Evolutionary conservation across 2,113 vertebrate species (phyloP).

Genomic region (Lophura nycthemera): DNA sequence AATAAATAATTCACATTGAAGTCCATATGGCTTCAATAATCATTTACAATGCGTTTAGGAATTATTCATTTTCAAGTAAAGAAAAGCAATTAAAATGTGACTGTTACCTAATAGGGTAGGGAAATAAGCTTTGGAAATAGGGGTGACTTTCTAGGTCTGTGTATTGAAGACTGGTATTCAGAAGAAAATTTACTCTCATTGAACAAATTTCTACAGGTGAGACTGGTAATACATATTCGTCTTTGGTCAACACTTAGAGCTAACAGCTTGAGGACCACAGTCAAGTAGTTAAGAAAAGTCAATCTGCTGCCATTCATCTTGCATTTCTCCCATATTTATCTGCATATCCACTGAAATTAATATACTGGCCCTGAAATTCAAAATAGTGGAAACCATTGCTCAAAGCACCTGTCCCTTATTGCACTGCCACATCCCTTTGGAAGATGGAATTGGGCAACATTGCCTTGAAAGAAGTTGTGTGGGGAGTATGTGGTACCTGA

Average conservation of each 20-base stretch:
- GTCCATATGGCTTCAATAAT: neutral
- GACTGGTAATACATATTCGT: neutral
- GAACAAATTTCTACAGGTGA: neutral
- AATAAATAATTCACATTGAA: slow-evolving; percentile 24
- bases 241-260: neutral
- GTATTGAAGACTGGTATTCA: neutral
- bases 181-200: neutral
- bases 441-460: neutral
- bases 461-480: neutral
- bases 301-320: neutral
- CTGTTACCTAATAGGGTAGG: neutral
- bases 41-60: neutral
- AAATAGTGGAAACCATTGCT: neutral
- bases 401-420: neutral
- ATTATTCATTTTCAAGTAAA: neutral
- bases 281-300: neutral
- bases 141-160: neutral
- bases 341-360: neutral
- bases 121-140: neutral
- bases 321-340: neutral
- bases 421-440: neutral
- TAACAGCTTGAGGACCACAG: neutral
- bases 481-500: neutral
- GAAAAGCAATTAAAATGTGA: neutral
- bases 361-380: neutral